phyloP scores from a whole-genome alignment of 2,797 vertebrate species.

The Spatula clypeata region DNA sequence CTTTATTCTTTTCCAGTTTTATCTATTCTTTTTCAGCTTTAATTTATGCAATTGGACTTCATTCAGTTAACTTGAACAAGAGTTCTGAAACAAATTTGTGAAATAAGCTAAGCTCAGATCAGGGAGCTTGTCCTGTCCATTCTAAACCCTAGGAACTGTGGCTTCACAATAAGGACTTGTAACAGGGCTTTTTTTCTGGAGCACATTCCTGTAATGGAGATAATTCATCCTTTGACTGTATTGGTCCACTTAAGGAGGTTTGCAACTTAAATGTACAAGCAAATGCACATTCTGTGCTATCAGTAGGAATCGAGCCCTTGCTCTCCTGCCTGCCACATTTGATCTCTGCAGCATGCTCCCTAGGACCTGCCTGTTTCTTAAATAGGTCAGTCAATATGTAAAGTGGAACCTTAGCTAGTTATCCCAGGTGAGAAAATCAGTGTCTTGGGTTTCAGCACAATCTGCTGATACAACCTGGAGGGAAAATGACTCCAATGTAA shows the following conservation, averaged over 20 bases:
- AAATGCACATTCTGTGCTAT: not conserved
- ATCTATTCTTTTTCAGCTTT: not conserved
- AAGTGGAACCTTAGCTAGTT: slow-evolving; percentile 24
- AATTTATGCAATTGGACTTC: not conserved
- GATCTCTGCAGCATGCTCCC: not conserved
- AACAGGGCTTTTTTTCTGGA: not conserved
- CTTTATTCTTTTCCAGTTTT: not conserved
- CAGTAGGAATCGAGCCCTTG: not conserved
- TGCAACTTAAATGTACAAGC: not conserved
- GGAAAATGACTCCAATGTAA: slow-evolving; percentile 19
- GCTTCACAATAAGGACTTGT: not conserved
- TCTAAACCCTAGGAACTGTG: not conserved
- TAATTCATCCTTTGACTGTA: not conserved
- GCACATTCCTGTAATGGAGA: not conserved
- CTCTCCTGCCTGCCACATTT: not conserved
- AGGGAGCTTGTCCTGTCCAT: not conserved
- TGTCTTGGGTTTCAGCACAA: slow-evolving; percentile 42
- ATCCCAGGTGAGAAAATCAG: not conserved
- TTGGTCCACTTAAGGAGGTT: not conserved
- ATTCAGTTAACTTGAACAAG: not conserved
- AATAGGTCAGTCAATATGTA: slow-evolving; percentile 77
- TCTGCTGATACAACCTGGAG: slow-evolving; percentile 21
- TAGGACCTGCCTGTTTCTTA: slow-evolving; percentile 38
- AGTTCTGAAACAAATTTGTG: not conserved
- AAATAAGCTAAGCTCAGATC: not conserved